Conservation (phyloP, 2,797 vertebrate genomes). For the Hypotaenidia philippensis region DNA sequence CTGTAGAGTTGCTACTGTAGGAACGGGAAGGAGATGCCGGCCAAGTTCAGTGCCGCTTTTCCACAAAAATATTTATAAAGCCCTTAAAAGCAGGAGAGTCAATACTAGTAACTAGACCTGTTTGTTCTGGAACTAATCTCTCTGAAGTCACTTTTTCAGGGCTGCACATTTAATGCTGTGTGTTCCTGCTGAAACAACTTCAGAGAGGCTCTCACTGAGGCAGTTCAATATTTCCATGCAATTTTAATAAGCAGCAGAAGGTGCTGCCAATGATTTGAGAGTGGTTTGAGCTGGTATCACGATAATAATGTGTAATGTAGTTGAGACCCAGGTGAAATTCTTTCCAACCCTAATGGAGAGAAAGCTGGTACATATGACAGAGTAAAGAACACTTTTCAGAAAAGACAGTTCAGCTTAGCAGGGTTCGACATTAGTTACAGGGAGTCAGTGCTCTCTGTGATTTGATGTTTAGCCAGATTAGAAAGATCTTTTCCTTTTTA, state of each 20-base stretch:
- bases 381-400: background rate
- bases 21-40: background rate
- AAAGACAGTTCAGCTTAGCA: background rate
- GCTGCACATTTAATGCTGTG: background rate
- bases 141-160: background rate
- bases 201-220: background rate
- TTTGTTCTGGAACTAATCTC: constrained; percentile 37
- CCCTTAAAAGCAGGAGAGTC: background rate
- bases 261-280: background rate
- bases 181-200: background rate
- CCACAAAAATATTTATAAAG: constrained; percentile 56
- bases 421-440: background rate
- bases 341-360: background rate
- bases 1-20: background rate
- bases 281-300: background rate
- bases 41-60: background rate
- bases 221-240: constrained; percentile 15
- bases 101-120: background rate
- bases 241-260: constrained; percentile 27
- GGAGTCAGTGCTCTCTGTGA: background rate
- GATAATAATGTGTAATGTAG: background rate
- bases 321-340: background rate
- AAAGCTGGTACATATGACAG: background rate
- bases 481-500: background rate
- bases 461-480: background rate